phyloP scores from a whole-genome alignment of 2,888 invertebrate species.

The Drosophila longiperda region DNA sequence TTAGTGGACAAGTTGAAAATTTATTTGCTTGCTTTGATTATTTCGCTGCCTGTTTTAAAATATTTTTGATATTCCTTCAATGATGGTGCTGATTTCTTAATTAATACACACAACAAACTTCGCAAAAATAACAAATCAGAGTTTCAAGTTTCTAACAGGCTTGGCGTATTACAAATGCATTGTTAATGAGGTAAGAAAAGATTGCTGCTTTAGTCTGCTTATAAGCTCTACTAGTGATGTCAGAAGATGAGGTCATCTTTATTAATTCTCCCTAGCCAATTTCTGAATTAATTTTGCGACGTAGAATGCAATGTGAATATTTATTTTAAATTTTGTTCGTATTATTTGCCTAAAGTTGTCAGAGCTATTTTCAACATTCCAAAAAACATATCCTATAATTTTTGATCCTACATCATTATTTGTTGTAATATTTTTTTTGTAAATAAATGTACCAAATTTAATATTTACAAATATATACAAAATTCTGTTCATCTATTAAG shows the following conservation, averaged over 20 bases:
- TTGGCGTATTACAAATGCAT: constrained; percentile 68
- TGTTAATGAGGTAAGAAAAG: constrained; percentile 58
- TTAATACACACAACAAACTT: constrained; percentile 49
- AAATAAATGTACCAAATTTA: neutral
- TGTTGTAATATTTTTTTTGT: neutral
- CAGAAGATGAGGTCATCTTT: constrained; percentile 67
- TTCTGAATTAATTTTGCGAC: constrained; percentile 26
- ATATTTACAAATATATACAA: neutral
- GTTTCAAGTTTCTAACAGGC: constrained; percentile 52
- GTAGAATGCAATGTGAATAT: constrained; percentile 31
- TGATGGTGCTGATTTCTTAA: constrained; percentile 64
- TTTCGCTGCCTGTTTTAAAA: constrained; percentile 11
- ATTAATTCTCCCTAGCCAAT: constrained; percentile 21
- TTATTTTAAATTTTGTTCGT: constrained; percentile 21
- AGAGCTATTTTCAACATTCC: neutral
- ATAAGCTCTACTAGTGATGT: constrained; percentile 48
- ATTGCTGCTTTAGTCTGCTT: constrained; percentile 17
- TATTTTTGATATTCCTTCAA: constrained; percentile 21
- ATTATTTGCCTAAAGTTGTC: neutral
- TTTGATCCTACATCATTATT: neutral
- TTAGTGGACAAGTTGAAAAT: constrained; percentile 24
- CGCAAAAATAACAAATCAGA: constrained; percentile 14
- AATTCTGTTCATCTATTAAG: neutral
- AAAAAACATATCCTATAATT: neutral
- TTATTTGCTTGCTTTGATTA: constrained; percentile 41